phyloP scores from a whole-genome alignment of 2,113 vertebrate genomes.

The Halcyon malimbica region DNA sequence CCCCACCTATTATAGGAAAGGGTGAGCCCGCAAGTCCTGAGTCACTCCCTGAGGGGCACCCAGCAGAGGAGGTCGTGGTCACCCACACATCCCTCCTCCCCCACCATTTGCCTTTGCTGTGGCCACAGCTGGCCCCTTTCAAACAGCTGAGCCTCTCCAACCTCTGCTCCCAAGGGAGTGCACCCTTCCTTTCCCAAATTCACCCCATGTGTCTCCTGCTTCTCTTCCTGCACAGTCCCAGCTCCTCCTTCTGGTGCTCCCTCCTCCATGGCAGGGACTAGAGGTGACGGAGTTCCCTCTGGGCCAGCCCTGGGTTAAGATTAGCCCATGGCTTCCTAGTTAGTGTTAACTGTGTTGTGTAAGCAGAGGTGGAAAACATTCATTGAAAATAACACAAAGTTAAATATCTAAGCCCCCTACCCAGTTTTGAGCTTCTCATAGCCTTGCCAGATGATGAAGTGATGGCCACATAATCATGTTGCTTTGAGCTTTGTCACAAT shows the following conservation, averaged over 20 bases:
- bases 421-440: background rate
- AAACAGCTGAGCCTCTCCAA: background rate
- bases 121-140: background rate
- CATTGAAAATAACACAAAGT: background rate
- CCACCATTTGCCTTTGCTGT: background rate
- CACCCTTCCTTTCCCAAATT: background rate
- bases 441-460: background rate
- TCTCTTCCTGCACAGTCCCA: background rate
- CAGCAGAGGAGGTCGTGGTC: background rate
- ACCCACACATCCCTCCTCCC: background rate
- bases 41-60: background rate
- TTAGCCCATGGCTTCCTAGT: background rate
- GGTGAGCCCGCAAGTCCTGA: constrained; percentile 3
- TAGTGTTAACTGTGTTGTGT: background rate
- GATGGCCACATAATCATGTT: accelerated
- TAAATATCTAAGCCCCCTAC: background rate
- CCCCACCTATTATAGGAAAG: constrained; percentile 12
- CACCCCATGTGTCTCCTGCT: background rate
- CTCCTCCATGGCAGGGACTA: accelerated
- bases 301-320: accelerated
- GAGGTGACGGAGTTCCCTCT: background rate
- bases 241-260: background rate
- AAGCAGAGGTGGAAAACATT: background rate
- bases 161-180: background rate
- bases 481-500: accelerated